Percentiles rank a stretch among this genome's conserved stretches.
phyloP scores from a whole-genome alignment of 1,140 invertebrate genomes.

The Condylostylus longicornis region DNA sequence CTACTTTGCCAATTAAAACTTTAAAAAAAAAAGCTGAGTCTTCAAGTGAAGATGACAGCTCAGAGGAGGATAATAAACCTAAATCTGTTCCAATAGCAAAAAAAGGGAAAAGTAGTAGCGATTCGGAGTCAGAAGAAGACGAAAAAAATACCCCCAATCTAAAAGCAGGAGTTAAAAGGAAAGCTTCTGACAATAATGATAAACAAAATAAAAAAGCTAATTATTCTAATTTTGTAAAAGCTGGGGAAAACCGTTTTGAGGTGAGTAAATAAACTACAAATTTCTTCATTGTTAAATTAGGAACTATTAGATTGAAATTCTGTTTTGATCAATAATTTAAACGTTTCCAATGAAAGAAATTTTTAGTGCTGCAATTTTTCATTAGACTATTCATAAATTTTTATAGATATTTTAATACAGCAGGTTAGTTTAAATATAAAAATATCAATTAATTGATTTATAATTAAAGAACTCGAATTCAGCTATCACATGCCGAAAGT shows the following conservation, averaged over 20 bases:
- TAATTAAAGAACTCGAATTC: neutral
- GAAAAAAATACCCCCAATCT: constrained; percentile 18
- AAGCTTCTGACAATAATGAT: constrained; percentile 18
- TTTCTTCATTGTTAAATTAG: neutral
- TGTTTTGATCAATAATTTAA: constrained; percentile 1
- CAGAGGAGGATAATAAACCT: constrained; percentile 11
- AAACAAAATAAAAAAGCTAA: constrained; percentile 28
- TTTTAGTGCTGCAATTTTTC: constrained; percentile 12
- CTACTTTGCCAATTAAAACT: constrained; percentile 12
- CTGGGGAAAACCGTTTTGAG: constrained; percentile 34
- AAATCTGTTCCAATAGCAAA: constrained; percentile 18
- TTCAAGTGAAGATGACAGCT: constrained; percentile 10
- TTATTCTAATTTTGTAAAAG: constrained; percentile 43
- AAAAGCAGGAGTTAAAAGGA: constrained; percentile 28
- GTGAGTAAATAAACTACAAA: constrained; percentile 19
- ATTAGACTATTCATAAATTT: constrained; percentile 7
- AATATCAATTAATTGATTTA: neutral
- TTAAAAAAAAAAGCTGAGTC: constrained; percentile 11
- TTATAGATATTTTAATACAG: neutral
- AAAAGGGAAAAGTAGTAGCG: constrained; percentile 21
- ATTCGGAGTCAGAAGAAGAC: constrained; percentile 25
- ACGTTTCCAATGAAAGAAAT: constrained; percentile 10
- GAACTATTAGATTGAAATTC: neutral
- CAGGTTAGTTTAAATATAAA: neutral
- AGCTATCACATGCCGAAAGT: neutral